Conservation (phyloP, 1,140 invertebrate species). For the Penaeus indicus region DNA sequence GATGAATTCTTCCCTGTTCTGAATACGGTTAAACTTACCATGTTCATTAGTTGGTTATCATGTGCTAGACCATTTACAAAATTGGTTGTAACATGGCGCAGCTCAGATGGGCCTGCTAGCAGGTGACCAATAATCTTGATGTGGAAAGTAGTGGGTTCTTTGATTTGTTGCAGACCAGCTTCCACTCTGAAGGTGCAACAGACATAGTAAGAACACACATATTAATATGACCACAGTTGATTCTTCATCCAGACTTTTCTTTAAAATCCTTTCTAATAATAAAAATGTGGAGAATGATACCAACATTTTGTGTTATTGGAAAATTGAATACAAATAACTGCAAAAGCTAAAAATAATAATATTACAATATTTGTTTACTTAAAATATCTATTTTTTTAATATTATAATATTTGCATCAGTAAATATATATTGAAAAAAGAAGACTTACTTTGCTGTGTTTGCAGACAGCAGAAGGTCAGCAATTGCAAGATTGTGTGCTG, state of each 20-base stretch:
- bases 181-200: conserved; percentile 34
- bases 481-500: conserved; percentile 69
- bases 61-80: conserved; percentile 54
- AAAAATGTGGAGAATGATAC: no score
- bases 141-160: conserved; percentile 53
- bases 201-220: no score
- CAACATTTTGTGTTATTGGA: no score
- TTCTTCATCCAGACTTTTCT: no score
- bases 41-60: conserved; percentile 58
- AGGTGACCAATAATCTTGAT: conserved; percentile 56
- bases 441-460: conserved; percentile 63
- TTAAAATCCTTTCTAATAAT: no score
- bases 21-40: conserved; percentile 22
- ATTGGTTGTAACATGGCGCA: conserved; percentile 50
- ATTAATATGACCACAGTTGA: no score
- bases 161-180: conserved; percentile 46
- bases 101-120: conserved; percentile 50
- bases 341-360: no score
- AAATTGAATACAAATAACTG: no score
- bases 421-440: conserved; percentile 46
- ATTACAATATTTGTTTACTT: no score
- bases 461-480: conserved; percentile 68
- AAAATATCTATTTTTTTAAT: no score
- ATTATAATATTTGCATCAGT: conserved; percentile 33
- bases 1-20: no score